Evolutionary conservation across 1,140 invertebrate species (phyloP).

Genomic region (Brachionus koreanus): DNA sequence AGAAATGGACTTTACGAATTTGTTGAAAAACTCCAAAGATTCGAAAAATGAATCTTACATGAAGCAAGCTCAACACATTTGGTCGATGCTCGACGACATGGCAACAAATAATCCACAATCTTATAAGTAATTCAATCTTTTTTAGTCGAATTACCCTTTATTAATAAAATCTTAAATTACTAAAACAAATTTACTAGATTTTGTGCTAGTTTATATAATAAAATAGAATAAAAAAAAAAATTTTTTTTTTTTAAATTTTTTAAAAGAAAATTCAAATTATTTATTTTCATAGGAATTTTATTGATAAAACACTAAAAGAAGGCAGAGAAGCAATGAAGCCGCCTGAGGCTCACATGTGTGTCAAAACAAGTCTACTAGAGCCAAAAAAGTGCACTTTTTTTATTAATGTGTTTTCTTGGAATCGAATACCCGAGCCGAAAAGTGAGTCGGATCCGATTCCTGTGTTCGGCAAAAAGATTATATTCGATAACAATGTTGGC

Average conservation of each 20-base stretch:
- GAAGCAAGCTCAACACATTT: constrained; percentile 34
- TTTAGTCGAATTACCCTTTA: too few relatives aligned
- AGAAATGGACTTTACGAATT: constrained; percentile 11
- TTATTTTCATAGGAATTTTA: constrained; percentile 35
- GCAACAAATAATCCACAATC: constrained; percentile 9
- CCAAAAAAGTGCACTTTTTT: constrained; percentile 30
- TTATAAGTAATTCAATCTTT: background rate
- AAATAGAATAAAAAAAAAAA: background rate
- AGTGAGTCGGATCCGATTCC: constrained; percentile 3
- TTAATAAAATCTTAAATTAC: too few relatives aligned
- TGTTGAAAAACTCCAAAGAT: background rate
- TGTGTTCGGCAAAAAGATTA: constrained; percentile 10
- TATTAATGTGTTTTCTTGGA: constrained; percentile 35
- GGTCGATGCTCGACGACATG: constrained; percentile 42
- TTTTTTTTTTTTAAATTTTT: background rate
- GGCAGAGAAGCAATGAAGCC: constrained; percentile 6
- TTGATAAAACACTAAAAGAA: constrained; percentile 41
- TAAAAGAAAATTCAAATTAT: too few relatives aligned
- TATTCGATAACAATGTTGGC: background rate
- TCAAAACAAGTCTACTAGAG: constrained; percentile 11
- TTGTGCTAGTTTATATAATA: background rate
- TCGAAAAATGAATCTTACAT: constrained; percentile 22
- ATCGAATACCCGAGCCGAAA: constrained; percentile 16
- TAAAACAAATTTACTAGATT: too few relatives aligned
- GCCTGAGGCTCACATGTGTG: constrained; percentile 5